These are phyloP conservation scores for Tenthredo amoena DNA, from an alignment of 2,888 invertebrate genomes.

Conservation along the genomic window DNA sequence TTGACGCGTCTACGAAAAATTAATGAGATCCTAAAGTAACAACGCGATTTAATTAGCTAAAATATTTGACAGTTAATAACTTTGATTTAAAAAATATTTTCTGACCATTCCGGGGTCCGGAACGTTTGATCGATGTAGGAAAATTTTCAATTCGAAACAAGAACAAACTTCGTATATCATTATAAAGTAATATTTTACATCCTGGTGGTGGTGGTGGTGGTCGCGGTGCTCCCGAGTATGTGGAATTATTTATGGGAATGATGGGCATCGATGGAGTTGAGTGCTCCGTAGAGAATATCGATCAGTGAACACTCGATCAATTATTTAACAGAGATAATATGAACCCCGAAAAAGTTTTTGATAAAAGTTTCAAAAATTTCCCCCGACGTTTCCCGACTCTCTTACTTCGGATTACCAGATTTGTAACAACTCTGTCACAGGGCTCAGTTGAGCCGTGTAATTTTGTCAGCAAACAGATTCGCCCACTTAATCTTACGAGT, in stretches of 20 bases:
- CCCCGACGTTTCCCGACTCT: no score
- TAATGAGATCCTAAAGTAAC: no score
- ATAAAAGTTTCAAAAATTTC: no score
- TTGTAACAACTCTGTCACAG: neutral
- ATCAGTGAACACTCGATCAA: neutral
- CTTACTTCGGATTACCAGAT: neutral
- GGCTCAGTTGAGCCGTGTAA: neutral
- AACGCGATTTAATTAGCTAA: no score
- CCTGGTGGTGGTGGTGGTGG: neutral
- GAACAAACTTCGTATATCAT: neutral
- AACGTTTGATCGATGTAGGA: neutral
- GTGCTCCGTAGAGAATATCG: neutral
- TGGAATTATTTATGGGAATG: constrained; percentile 2
- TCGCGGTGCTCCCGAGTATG: neutral
- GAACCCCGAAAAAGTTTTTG: no score
- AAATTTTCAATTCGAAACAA: neutral
- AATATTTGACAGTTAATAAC: no score
- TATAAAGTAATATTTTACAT: neutral
- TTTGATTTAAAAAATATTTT: neutral
- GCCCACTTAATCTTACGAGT: constrained; percentile 19
- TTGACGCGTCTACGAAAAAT: neutral
- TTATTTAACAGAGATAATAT: neutral
- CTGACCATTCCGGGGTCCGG: neutral
- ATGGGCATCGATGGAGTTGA: neutral
- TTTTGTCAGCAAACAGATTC: constrained; percentile 33